Evolutionary conservation across 2,888 invertebrate genomes (phyloP).

Genomic region (Pheosia gnoma): DNA sequence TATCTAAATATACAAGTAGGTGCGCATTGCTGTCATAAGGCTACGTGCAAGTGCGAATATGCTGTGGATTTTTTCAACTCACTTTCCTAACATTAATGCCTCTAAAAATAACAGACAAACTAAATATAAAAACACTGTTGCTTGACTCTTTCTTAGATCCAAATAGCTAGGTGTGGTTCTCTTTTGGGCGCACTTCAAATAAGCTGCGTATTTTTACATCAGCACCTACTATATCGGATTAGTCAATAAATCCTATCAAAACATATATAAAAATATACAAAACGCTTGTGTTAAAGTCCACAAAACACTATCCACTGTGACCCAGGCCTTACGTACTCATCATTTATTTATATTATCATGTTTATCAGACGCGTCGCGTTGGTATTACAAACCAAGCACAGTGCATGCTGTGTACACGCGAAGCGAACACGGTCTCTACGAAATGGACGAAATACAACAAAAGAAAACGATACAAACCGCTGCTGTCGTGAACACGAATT

Average conservation of each 20-base stretch:
- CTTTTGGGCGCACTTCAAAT: too few relatives aligned
- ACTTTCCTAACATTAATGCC: too few relatives aligned
- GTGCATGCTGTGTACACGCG: not conserved
- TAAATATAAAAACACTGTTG: too few relatives aligned
- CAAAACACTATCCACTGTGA: not conserved
- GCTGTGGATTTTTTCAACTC: too few relatives aligned
- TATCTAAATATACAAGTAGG: constrained; percentile 1
- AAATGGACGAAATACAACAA: constrained; percentile 24
- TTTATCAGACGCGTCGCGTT: constrained; percentile 32
- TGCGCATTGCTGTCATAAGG: constrained; percentile 6
- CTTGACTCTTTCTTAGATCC: too few relatives aligned
- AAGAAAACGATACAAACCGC: constrained; percentile 4
- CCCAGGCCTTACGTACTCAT: not conserved
- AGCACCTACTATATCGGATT: too few relatives aligned
- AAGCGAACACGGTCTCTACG: not conserved
- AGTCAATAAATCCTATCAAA: too few relatives aligned
- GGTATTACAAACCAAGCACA: constrained; percentile 8
- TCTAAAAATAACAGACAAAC: too few relatives aligned
- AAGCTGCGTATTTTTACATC: too few relatives aligned
- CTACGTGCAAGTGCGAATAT: not conserved
- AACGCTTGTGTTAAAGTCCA: too few relatives aligned
- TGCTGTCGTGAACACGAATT: constrained; percentile 47
- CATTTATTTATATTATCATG: constrained; percentile 7
- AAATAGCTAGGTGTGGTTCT: too few relatives aligned
- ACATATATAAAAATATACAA: too few relatives aligned